Percentiles rank a stretch among this genome's conserved stretches.
phyloP scores from a whole-genome alignment of 2,797 vertebrate genomes.

The Hyperoplus immaculatus region DNA sequence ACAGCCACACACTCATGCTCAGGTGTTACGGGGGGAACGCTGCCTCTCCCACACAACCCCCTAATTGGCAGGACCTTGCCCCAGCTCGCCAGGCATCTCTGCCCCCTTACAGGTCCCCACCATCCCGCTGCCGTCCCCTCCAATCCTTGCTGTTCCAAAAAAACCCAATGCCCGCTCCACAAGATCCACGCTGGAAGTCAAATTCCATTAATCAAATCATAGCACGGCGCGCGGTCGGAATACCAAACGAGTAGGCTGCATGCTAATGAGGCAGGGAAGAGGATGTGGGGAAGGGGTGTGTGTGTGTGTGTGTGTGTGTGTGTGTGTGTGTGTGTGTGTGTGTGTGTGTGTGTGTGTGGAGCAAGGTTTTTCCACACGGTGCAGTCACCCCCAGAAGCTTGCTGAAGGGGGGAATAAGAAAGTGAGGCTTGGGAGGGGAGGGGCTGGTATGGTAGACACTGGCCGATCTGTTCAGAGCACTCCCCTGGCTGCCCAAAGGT shows the following conservation, averaged over 20 bases:
- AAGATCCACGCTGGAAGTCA: slow-evolving; percentile 69
- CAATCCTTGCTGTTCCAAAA: slow-evolving; percentile 43
- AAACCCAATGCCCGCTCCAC: slow-evolving; percentile 45
- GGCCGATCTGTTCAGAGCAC: slow-evolving; percentile 47
- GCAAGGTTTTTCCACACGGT: slow-evolving; percentile 34
- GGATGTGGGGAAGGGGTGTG: slow-evolving; percentile 55
- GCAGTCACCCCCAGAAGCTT: slow-evolving; percentile 44
- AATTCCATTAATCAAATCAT: slow-evolving; percentile 79
- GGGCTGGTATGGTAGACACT: slow-evolving; percentile 44
- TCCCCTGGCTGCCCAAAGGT: slow-evolving; percentile 43
- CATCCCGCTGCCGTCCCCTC: too few relatives aligned
- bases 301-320: slow-evolving; percentile 28
- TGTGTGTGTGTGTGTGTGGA: slow-evolving; percentile 7
- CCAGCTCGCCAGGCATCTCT: slow-evolving; percentile 50
- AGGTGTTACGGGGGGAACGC: slow-evolving; percentile 57
- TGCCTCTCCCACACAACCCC: slow-evolving; percentile 11
- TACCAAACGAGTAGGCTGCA: slow-evolving; percentile 66
- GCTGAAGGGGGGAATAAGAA: slow-evolving; percentile 43
- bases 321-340: slow-evolving; percentile 23
- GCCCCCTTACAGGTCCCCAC: slow-evolving; percentile 37
- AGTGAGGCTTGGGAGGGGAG: slow-evolving; percentile 33
- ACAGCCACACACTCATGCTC: slow-evolving; percentile 49
- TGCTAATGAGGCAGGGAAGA: slow-evolving; percentile 73
- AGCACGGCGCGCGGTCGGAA: slow-evolving; percentile 56
- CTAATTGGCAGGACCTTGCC: slow-evolving; percentile 60